phyloP scores from a whole-genome alignment of 53 echinoderm and acorn worm genomes.

The Zoroaster sp. region DNA sequence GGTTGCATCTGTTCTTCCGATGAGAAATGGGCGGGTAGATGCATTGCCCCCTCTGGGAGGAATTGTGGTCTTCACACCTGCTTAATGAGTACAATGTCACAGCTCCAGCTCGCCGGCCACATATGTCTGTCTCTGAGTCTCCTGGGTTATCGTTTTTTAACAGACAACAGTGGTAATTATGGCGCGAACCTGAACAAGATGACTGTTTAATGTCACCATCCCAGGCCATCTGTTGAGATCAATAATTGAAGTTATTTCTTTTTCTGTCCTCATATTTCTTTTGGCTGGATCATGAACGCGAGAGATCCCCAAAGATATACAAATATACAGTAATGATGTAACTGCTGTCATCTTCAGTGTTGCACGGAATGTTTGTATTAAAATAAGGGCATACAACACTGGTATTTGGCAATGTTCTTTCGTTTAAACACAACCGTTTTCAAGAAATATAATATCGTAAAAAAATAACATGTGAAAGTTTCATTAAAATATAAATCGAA shows the following conservation, averaged over 20 bases:
- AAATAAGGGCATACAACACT: too few relatives aligned
- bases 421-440: too few relatives aligned
- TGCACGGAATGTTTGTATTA: neutral
- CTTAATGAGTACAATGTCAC: too few relatives aligned
- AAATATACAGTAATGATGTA: neutral
- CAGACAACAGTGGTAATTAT: conserved; percentile 3
- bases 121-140: neutral
- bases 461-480: too few relatives aligned
- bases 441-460: too few relatives aligned
- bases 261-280: neutral
- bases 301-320: neutral
- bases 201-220: neutral
- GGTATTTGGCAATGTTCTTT: too few relatives aligned
- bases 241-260: conserved; percentile 5
- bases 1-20: neutral
- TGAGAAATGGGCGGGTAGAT: too few relatives aligned
- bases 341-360: neutral
- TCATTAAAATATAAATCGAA: too few relatives aligned
- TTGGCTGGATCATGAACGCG: neutral
- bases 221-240: conserved; percentile 24
- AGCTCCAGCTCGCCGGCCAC: too few relatives aligned
- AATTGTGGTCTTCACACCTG: too few relatives aligned
- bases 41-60: too few relatives aligned
- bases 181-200: neutral
- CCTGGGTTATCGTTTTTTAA: neutral